phyloP scores from a whole-genome alignment of 2,888 invertebrate genomes.

The Agapostemon virescens region DNA sequence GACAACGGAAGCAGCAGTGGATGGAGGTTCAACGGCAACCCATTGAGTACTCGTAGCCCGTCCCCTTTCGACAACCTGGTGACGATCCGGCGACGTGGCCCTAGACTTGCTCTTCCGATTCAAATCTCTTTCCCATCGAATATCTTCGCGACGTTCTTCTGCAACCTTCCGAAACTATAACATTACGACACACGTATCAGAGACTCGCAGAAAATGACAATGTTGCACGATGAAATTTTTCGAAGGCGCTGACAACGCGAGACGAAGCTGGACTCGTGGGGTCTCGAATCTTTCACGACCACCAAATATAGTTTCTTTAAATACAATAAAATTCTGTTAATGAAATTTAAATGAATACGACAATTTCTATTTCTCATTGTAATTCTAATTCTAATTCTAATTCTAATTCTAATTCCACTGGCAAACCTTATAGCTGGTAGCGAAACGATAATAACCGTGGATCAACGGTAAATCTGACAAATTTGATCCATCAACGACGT shows the following conservation, averaged over 20 bases:
- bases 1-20: slow-evolving; percentile 21
- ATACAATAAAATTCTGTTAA: no score
- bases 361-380: no score
- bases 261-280: no score
- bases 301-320: no score
- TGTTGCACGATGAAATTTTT: slow-evolving; percentile 71
- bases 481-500: neutral
- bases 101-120: slow-evolving; percentile 80
- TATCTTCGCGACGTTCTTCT: slow-evolving; percentile 79
- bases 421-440: no score
- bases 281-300: no score
- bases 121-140: slow-evolving; percentile 78
- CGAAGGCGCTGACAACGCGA: slow-evolving; percentile 34
- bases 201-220: slow-evolving; percentile 73
- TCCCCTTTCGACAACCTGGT: slow-evolving; percentile 80
- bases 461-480: neutral
- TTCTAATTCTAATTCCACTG: neutral
- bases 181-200: slow-evolving; percentile 77
- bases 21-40: slow-evolving; percentile 62
- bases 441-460: no score
- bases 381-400: neutral
- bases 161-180: slow-evolving; percentile 81
- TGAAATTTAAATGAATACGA: no score
- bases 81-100: slow-evolving; percentile 78
- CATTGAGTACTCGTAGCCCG: slow-evolving; percentile 76